phyloP scores from a whole-genome alignment of 1,140 invertebrate genomes.

The Polypedilum vanderplanki region DNA sequence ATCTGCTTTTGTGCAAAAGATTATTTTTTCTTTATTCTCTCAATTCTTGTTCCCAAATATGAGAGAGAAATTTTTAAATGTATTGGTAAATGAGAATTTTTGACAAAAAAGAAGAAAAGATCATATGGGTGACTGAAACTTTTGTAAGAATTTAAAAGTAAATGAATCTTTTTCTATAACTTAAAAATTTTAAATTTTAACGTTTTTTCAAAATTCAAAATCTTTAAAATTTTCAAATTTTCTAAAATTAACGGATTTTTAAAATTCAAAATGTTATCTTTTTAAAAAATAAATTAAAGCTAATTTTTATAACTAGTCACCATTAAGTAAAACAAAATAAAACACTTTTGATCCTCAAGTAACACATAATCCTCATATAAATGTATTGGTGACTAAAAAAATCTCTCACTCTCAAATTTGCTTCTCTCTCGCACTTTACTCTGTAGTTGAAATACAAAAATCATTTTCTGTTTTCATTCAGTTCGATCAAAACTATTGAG shows the following conservation, averaged over 20 bases:
- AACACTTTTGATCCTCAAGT: neutral
- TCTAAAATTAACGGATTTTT: no score
- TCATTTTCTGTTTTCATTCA: slow-evolving; percentile 10
- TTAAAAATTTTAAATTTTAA: no score
- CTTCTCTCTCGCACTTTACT: neutral
- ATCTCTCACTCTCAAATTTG: neutral
- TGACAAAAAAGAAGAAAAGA: neutral
- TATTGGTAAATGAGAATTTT: neutral
- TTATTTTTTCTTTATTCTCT: neutral
- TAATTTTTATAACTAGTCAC: neutral
- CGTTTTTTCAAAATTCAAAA: no score
- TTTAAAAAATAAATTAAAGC: no score
- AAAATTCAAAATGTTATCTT: no score
- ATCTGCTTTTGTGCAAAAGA: neutral
- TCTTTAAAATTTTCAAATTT: no score
- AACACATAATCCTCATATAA: neutral
- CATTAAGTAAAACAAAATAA: neutral
- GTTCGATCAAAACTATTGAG: neutral
- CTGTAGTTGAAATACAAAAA: slow-evolving; percentile 1
- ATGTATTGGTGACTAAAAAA: neutral
- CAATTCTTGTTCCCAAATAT: neutral
- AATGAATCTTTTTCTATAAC: no score
- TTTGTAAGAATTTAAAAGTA: no score
- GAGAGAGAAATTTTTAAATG: neutral
- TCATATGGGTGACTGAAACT: slow-evolving; percentile 9